Evolutionary conservation across 2,113 vertebrate species (phyloP).

Genomic region (Macaca fascicularis): T2T-MFA8v1.1 NC_088386.1:64916501-64917000

Average conservation of each 20-base stretch:
- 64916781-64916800: background rate
- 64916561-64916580: background rate
- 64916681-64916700: background rate
- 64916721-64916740: background rate
- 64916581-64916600: background rate
- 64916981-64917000: background rate
- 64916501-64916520: background rate
- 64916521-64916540: background rate
- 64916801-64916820: background rate
- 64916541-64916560: background rate
- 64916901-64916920: background rate
- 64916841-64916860: background rate
- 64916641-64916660: background rate
- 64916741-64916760: background rate
- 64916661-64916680: background rate
- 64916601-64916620: background rate
- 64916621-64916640: background rate
- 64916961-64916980: background rate
- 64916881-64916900: background rate
- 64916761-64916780: background rate
- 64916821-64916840: background rate
- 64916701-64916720: background rate
- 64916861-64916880: background rate
- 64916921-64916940: background rate
- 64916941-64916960: constrained; percentile 18